A percentile compares a stretch with the other conserved stretches of the same genome.
These are phyloP conservation scores for Nipponacmea schrenckii DNA, from an alignment of 2,888 invertebrate species.

Conservation along the genomic window DNA sequence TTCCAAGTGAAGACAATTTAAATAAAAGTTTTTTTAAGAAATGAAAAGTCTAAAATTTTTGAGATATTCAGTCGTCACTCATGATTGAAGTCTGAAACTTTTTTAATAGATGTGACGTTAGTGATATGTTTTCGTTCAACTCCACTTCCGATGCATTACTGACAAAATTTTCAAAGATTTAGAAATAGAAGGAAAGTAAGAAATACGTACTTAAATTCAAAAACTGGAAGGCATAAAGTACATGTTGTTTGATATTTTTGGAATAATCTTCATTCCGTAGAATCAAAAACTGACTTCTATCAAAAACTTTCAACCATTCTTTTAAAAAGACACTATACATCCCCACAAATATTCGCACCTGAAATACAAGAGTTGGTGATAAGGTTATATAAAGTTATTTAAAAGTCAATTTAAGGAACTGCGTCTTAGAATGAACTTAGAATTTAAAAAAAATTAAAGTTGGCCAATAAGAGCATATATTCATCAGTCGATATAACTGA, in stretches of 20 bases:
- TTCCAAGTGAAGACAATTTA: no score
- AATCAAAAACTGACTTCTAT: constrained; percentile 37
- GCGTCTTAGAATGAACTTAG: no score
- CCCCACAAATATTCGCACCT: constrained; percentile 42
- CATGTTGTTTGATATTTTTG: constrained; percentile 23
- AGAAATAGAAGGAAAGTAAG: not conserved
- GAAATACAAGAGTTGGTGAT: constrained; percentile 22
- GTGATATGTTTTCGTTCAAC: not conserved
- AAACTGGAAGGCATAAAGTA: constrained; percentile 35
- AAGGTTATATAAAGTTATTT: no score
- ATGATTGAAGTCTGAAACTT: no score
- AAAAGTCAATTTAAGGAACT: no score
- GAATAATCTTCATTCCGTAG: constrained; percentile 43
- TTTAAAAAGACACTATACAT: constrained; percentile 40
- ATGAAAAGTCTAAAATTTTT: no score
- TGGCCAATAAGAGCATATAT: no score
- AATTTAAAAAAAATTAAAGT: no score
- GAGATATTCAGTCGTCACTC: no score
- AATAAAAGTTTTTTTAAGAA: no score
- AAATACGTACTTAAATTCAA: constrained; percentile 40
- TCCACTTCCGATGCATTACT: not conserved
- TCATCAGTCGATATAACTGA: no score
- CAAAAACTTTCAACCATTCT: constrained; percentile 43
- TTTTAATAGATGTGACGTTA: no score
- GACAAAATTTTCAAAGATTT: not conserved